Base-by-base conservation (phyloP, 1,140 invertebrate species). In the Pygmarrhopalites habei region DNA sequence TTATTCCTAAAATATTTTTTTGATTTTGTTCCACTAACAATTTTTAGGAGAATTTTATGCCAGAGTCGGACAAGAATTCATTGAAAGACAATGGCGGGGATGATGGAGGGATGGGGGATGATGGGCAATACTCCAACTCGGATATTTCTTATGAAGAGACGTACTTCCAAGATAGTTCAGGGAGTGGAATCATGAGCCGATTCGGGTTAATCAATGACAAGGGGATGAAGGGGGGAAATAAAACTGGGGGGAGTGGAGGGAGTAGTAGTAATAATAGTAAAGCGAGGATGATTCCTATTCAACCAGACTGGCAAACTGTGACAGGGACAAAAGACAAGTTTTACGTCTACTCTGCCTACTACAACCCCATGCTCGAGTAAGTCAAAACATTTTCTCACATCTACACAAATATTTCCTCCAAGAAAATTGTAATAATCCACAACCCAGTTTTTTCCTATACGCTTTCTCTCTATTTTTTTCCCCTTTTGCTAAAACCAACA, bases 281-380 rank as follows among this genome's bases (percentile, higher is more conserved):
- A 26, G 5, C 14, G 2, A 25, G 5, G 2, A 19, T 49, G 0
- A 46, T 43, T 30, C 59, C 62, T n/a, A 62, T 68, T 44, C 64
- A 66, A 32, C 39, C 68, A 1, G 69, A 70, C 44, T 79, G 78
- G 78, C 76, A 78, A 63, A 70, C 69, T 17, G 78, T 79, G 12
- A 65, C 59, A 7, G 73, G 75, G 35, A 72, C 76, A 0, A 68
- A 66, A 25, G 75, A 78, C 58, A 92, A 92, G 77, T 94, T 94
- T 77, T 92, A 86, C 75, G 89, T 95, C 19, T 94, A 91, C 73
- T 93, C 90, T 1, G 91, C 91, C 32, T 94, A 86, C 72, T 88
- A 85, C 70, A 91, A 94, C 75, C 19, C 68, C 68, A 10, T 46
- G 23, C 47, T 52, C 46, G 62, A 59, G 68, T 70, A 70, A 70